Evolutionary conservation across 2,113 vertebrate species (phyloP).

Genomic region (Larimichthys crocea): DNA sequence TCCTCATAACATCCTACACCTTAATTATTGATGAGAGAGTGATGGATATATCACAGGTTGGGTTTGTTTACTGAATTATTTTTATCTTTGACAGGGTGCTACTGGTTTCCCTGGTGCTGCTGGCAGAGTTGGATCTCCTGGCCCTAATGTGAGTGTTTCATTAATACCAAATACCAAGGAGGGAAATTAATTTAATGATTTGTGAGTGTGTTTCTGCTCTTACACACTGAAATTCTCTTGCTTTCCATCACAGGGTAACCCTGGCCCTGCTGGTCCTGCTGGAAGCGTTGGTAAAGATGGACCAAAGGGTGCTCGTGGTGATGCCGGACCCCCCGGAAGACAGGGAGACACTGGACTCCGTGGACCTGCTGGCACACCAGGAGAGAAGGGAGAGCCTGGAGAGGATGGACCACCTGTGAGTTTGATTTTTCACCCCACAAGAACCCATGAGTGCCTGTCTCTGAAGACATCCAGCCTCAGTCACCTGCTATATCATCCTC

Average conservation of each 20-base stretch:
- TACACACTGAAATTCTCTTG: conserved; percentile 15
- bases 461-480: conserved; percentile 6
- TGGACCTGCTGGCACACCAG: conserved; percentile 87
- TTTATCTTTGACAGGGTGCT: conserved; percentile 85
- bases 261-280: conserved; percentile 88
- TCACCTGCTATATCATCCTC: not conserved
- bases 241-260: conserved; percentile 89
- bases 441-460: not conserved
- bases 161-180: not conserved
- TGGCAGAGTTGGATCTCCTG: conserved; percentile 95
- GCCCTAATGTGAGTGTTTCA: conserved; percentile 90
- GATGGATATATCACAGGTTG: not conserved
- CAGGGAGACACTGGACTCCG: conserved; percentile 92
- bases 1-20: not conserved
- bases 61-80: conserved; percentile 12
- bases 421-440: conserved; percentile 31
- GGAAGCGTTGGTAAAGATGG: conserved; percentile 90
- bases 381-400: conserved; percentile 95
- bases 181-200: not conserved
- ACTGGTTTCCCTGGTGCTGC: conserved; percentile 98
- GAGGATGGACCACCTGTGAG: conserved; percentile 88
- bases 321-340: conserved; percentile 88
- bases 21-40: not conserved
- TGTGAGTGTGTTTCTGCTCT: not conserved
- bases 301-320: conserved; percentile 94